Conservation (phyloP, 2,888 invertebrate species). For the Galeopsomyia nigrocyanea region DNA sequence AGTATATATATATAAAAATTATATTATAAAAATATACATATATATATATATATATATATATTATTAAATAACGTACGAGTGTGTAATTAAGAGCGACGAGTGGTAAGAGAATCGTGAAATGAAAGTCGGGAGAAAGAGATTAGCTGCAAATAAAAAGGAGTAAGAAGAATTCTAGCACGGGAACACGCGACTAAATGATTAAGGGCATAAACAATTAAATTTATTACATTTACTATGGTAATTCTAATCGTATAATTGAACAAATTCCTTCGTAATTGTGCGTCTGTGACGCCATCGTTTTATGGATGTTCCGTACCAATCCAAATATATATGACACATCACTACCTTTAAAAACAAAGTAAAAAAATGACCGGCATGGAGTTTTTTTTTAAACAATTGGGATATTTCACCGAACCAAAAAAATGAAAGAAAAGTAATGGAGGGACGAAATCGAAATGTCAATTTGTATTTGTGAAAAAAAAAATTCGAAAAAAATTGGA, state of each 20-base stretch:
- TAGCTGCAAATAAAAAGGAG: neutral
- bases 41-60: conserved; percentile 14
- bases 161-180: neutral
- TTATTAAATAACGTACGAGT: conserved; percentile 18
- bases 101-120: neutral
- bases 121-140: conserved; percentile 7
- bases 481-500: conserved; percentile 21
- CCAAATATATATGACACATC: conserved; percentile 37
- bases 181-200: neutral
- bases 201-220: conserved; percentile 19
- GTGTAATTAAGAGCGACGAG: conserved; percentile 22
- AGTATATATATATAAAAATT: conserved; percentile 5
- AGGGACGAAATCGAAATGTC: conserved; percentile 23
- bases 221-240: conserved; percentile 39
- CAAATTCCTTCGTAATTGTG: conserved; percentile 34
- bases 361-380: conserved; percentile 6
- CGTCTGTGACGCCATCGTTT: conserved; percentile 16
- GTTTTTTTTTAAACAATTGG: conserved; percentile 22
- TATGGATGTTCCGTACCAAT: conserved; percentile 46
- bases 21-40: neutral
- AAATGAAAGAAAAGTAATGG: neutral
- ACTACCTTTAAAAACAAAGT: conserved; percentile 31
- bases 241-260: conserved; percentile 39
- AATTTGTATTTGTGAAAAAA: conserved; percentile 32
- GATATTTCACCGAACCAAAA: neutral